Evolutionary conservation across 2,113 vertebrate species (phyloP).

Genomic region (Rana temporaria): DNA sequence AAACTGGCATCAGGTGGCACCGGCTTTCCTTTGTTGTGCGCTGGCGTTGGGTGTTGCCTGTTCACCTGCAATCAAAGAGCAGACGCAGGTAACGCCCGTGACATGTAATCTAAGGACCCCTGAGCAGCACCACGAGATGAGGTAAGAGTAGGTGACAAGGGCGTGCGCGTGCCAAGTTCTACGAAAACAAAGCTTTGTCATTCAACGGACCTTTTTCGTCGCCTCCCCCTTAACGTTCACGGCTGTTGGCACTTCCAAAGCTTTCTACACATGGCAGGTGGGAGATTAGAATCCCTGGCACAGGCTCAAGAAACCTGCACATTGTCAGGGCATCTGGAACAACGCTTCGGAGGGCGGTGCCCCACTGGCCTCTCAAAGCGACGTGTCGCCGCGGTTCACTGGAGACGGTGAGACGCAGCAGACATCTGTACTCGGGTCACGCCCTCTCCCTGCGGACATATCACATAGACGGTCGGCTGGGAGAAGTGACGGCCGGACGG

Average conservation of each 20-base stretch:
- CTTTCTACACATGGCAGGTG: conserved; percentile 23
- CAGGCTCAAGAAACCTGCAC: conserved; percentile 5
- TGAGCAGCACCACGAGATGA: background rate
- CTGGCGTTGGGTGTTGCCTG: background rate
- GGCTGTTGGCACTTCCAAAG: background rate
- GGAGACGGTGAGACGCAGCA: background rate
- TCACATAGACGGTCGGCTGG: background rate
- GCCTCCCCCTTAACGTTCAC: background rate
- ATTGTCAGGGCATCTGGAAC: background rate
- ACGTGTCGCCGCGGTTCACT: background rate
- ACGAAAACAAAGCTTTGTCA: background rate
- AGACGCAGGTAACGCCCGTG: background rate
- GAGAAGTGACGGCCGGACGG: background rate
- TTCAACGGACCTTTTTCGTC: conserved; percentile 13
- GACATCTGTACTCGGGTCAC: conserved; percentile 16
- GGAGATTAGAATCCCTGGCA: conserved; percentile 43
- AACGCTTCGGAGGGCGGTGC: background rate
- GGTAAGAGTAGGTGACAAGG: background rate
- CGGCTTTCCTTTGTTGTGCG: background rate
- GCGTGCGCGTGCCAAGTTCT: conserved; percentile 17
- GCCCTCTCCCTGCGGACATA: background rate
- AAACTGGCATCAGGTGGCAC: background rate
- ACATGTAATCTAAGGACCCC: conserved; percentile 11
- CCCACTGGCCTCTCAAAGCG: background rate
- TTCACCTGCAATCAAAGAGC: background rate